These are phyloP conservation scores for Epinotia brunnichana DNA, from an alignment of 2,888 invertebrate genomes.

Conservation along the genomic window DNA sequence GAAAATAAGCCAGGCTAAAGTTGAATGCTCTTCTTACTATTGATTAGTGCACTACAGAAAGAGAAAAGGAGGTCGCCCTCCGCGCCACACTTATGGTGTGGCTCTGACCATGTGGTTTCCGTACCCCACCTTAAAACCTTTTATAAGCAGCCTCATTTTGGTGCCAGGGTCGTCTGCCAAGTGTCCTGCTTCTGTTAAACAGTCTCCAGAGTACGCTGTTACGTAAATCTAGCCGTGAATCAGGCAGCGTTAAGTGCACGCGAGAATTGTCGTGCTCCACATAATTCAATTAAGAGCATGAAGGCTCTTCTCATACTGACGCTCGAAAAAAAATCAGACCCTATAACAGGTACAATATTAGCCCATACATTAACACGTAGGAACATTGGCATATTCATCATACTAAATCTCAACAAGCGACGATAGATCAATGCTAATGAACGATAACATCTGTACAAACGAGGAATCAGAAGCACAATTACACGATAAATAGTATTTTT, in stretches of 20 bases:
- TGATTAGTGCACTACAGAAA: conserved; percentile 51
- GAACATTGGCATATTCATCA: conserved; percentile 12
- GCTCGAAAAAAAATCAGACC: conserved; percentile 46
- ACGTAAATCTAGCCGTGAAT: conserved; percentile 68
- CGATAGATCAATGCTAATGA: conserved; percentile 27
- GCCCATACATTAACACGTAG: not conserved
- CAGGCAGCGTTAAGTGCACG: conserved; percentile 74
- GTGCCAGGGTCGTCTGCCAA: conserved; percentile 38
- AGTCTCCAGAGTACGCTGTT: conserved; percentile 65
- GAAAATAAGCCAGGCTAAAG: conserved; percentile 51
- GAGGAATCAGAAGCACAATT: conserved; percentile 25
- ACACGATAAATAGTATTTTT: conserved; percentile 36
- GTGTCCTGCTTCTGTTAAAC: conserved; percentile 57
- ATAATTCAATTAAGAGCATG: conserved; percentile 79
- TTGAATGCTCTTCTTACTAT: conserved; percentile 54
- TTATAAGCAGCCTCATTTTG: conserved; percentile 9
- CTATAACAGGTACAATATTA: not conserved
- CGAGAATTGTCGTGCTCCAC: conserved; percentile 73
- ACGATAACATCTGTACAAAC: conserved; percentile 33
- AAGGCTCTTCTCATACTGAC: conserved; percentile 57
- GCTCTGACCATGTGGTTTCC: conserved; percentile 10
- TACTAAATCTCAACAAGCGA: conserved; percentile 7
- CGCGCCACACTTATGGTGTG: conserved; percentile 34
- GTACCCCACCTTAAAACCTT: conserved; percentile 1
- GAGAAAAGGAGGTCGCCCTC: conserved; percentile 47